Evolutionary conservation across 2,113 vertebrate species (phyloP), one percentile per base, ranked within the genome.

Genomic region (Plestiodon gilberti): DNA sequence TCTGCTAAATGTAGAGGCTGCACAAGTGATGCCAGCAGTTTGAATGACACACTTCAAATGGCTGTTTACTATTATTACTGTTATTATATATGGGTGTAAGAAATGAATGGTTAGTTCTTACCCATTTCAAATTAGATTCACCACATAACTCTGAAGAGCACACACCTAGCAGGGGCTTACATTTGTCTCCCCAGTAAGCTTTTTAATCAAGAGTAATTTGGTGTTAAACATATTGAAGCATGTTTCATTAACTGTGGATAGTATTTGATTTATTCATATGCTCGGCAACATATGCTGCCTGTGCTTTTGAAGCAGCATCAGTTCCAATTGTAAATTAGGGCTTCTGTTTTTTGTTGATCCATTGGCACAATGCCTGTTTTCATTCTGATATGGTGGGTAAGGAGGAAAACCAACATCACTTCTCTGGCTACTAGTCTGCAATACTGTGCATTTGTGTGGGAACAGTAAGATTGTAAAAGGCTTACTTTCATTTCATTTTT

Each of bases 131-230:
- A 94, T 95, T 90, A 94, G 82, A 93, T 94, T 93, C 85, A 91
- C 89, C 90, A 85, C 79, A 67, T 93, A 93, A 93, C 82, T 94
- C 88, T 94, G 91, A 91, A 30, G 4, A 85, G 86, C 43, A 94
- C 71, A 62, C 83, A 95, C 88, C 94, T 94, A 93, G 71, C 76
- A 80, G 59, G 89, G 92, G 92, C 94, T 95, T 94, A 92, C 94
- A 87, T 93, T 95, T 93, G 88, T 93, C 85, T 95, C 89, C 91
- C 89, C 85, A 89, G 90, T 89, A 95, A 94, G 94, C 86, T 93
- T 95, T 96, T 95, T 94, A 94, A 96, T 96, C 90, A 95, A 89
- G 95, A 95, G 89, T 87, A 92, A 93, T 94, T 94, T 92, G 92
- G 81, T 85, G 87, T 84, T 95, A 94, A 95, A 89, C 88, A 43